Base-by-base conservation (phyloP, 2,113 vertebrate species). In the Atherinomorus stipes region DNA sequence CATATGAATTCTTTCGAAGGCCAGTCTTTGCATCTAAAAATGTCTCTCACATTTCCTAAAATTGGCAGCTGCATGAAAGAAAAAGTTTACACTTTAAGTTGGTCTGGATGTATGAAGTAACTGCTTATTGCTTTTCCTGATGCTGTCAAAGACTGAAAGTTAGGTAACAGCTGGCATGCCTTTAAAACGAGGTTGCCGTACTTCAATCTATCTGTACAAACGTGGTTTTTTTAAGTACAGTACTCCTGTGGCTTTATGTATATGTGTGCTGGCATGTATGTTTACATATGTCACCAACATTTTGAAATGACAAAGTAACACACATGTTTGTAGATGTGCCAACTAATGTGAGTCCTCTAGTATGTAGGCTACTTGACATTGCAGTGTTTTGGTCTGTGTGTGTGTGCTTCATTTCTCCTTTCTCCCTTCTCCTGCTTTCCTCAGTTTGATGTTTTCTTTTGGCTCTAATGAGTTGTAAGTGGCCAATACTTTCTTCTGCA, bases 381-480 rank as follows among this genome's bases (percentile, higher is more conserved):
- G 66, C 12, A 54, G 28, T 58, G 71, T 70, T 40, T 70, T 65
- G 50, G 69, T 63, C n/a, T n/a, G 69, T 38, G 38, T 77, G 60
- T 68, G 52, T 66, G 51, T 57, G 53, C 34, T 51, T 53, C 69
- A 47, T 70, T 75, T 60, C 78, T 84, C 70, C 69, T 54, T 54
- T 80, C 86, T 82, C 83, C 82, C 88, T 72, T 85, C 88, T 90
- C 83, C 84, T 85, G 87, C 89, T 85, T 87, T 90, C 78, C 21
- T 58, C 47, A 45, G 63, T 92, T 91, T 91, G 88, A 93, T 93
- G 92, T 91, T 92, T 90, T 92, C 88, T 92, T 91, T 91, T 91
- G 68, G 83, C 86, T 85, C 91, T 95, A 95, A 95, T 92, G 94
- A 92, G 92, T 93, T 93, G 89, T 93, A 95, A 95, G 93, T 93